Conservation (phyloP, 2,113 vertebrate species). For the Clarias macrocephalus region DNA sequence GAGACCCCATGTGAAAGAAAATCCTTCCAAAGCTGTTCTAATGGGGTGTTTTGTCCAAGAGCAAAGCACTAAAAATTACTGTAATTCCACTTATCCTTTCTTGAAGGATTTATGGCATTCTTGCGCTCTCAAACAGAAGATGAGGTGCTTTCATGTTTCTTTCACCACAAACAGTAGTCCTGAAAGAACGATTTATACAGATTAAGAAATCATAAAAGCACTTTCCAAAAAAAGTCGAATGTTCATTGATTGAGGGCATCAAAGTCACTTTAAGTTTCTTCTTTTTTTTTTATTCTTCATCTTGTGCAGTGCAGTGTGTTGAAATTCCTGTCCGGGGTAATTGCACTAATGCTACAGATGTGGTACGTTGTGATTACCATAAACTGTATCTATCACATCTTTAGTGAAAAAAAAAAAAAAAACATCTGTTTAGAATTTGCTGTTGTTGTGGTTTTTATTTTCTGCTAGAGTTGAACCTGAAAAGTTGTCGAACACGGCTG, state of each 20-base stretch:
- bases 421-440: neutral
- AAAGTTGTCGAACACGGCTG: neutral
- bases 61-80: neutral
- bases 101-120: neutral
- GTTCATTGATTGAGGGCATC: neutral
- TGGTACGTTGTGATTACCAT: neutral
- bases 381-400: neutral
- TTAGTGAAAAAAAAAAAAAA: neutral
- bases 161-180: neutral
- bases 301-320: neutral
- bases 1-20: neutral
- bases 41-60: neutral
- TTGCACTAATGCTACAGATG: neutral
- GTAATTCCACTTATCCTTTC: neutral
- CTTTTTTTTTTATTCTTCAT: neutral
- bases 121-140: neutral
- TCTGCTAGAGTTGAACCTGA: neutral
- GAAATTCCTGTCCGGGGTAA: neutral
- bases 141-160: neutral
- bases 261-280: neutral
- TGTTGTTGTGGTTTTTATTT: neutral
- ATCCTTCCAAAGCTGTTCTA: neutral
- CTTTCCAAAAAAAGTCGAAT: neutral
- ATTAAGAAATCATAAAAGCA: neutral
- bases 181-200: neutral